phyloP scores from a whole-genome alignment of 2,113 vertebrate genomes.

The Taurulus bubalis region DNA sequence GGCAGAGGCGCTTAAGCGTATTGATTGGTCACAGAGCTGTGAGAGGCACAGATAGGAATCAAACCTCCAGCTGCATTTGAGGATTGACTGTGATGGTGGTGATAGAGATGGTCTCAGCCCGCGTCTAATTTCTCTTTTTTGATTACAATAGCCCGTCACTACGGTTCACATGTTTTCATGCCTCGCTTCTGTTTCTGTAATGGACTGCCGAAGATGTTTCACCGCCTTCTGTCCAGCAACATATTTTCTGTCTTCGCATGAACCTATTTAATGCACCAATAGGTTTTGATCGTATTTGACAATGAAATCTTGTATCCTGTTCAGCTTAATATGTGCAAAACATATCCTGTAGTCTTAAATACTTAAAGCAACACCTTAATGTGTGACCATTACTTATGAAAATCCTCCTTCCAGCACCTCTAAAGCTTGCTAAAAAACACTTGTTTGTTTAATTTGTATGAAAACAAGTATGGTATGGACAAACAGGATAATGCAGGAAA shows the following conservation, averaged over 20 bases:
- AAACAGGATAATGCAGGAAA: too few species aligned
- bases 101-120: slow-evolving; percentile 23
- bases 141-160: background rate
- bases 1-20: slow-evolving; percentile 51
- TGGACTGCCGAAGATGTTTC: background rate
- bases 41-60: slow-evolving; percentile 54
- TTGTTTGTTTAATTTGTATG: background rate
- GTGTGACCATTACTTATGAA: background rate
- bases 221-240: background rate
- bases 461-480: background rate
- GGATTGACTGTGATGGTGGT: slow-evolving; percentile 29
- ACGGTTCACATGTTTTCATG: background rate
- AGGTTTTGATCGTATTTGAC: background rate
- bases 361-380: background rate
- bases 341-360: background rate
- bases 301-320: background rate
- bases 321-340: background rate
- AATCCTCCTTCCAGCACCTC: background rate
- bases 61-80: slow-evolving; percentile 49
- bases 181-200: slow-evolving; percentile 3
- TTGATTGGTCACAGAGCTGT: slow-evolving; percentile 60
- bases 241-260: background rate
- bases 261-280: background rate
- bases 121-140: slow-evolving; percentile 37
- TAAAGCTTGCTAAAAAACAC: background rate